A percentile compares a stretch with the other conserved stretches of the same genome.
phyloP scores from a whole-genome alignment of 2,113 vertebrate genomes.

The Hippocampus mohnikei region DNA sequence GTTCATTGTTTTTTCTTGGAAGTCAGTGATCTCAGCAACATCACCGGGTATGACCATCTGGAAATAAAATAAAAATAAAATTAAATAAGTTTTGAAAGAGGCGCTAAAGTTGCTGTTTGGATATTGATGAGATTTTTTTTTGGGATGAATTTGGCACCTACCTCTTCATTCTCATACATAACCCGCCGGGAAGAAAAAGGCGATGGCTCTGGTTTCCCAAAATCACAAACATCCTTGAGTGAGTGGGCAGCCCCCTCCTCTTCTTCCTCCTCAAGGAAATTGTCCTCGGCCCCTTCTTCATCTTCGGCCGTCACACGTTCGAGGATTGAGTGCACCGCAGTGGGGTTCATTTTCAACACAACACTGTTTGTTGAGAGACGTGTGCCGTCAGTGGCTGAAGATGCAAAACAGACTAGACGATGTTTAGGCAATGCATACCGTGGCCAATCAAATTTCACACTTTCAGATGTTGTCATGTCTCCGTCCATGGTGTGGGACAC shows the following conservation, averaged over 20 bases:
- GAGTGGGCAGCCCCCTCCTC: slow-evolving; percentile 93
- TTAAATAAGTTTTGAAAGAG: slow-evolving; percentile 14
- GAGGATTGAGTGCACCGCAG: slow-evolving; percentile 91
- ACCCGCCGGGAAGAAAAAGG: slow-evolving; percentile 96
- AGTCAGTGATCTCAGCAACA: slow-evolving; percentile 88
- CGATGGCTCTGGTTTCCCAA: slow-evolving; percentile 90
- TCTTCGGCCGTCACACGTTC: slow-evolving; percentile 88
- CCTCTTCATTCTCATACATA: slow-evolving; percentile 99
- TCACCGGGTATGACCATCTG: slow-evolving; percentile 98
- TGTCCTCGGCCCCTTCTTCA: slow-evolving; percentile 83
- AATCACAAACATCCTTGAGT: slow-evolving; percentile 93
- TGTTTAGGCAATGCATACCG: slow-evolving; percentile 64
- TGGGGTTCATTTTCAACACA: slow-evolving; percentile 90
- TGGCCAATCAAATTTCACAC: slow-evolving; percentile 92
- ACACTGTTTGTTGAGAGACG: slow-evolving; percentile 69
- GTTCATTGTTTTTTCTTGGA: slow-evolving; percentile 94
- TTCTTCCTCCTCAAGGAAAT: slow-evolving; percentile 84
- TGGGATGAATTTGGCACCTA: slow-evolving; percentile 42
- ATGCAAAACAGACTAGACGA: neutral
- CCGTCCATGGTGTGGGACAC: slow-evolving; percentile 86
- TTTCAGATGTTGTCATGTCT: slow-evolving; percentile 84
- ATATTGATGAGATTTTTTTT: slow-evolving; percentile 13
- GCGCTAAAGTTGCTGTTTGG: slow-evolving; percentile 19
- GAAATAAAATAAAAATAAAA: slow-evolving; percentile 28
- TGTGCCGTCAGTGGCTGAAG: neutral